Base-by-base conservation (phyloP, 2,797 vertebrate species). In the Yasuhikotakia modesta region DNA sequence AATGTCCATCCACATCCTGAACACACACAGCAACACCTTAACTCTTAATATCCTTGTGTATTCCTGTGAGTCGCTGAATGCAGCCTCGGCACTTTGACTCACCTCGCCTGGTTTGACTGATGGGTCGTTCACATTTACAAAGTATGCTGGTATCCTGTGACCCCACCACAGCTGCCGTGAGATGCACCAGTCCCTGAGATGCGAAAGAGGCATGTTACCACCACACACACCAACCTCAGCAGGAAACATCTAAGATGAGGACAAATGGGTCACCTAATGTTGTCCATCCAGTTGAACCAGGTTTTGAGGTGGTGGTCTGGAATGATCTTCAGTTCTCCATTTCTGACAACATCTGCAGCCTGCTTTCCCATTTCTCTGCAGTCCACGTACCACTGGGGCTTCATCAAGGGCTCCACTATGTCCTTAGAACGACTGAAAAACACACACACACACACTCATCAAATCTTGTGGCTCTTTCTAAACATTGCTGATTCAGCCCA, bases 161-260 rank as follows among this genome's bases (percentile, higher is more conserved):
- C 96, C 96, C 96, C 96, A 97, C 96, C 96, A 98, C 79, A 97
- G 92, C 90, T 98, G 96, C 30, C 96, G 94, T 22, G 96, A 98
- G 84, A 97, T 96, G 43, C 96, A 98, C 96, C 96, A 98, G 86
- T 97, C 96, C 88, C 96, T 97, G 74, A 1, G 58, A 46, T 19
- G 3, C 55, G 3, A 32, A 73, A n/a, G 58, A n/a, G 30, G 19
- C 67, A 61, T 13, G 12, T 58, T 71, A 53, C 0, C 1, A 1
- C 43, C 52, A 70, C n/a, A 17, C 0, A 46, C 5, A 19, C 4
- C 7, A 52, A 16, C 27, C 22, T 24, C 1, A 65, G 70, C 27
- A 52, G 69, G 35, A 19, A 14, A 52, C 2, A n/a, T 16, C 0
- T 21, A 27, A 39, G n/a, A 46, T 13, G 3, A 45, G 14, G 6